Evolutionary conservation across 2,113 vertebrate species (phyloP).

Genomic region (Neolamprologus tretocephalus): DNA sequence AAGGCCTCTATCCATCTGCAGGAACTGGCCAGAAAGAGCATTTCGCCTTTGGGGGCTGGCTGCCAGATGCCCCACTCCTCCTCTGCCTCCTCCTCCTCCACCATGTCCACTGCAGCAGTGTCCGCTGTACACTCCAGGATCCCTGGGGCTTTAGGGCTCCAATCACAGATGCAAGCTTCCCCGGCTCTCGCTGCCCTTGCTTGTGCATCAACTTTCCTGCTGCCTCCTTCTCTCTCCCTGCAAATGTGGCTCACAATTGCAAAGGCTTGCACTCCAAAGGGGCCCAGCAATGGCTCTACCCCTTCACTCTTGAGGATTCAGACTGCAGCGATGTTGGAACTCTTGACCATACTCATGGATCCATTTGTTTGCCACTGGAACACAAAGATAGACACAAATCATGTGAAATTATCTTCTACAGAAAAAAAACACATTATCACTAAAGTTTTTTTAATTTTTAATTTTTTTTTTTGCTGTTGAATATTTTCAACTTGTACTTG

Average conservation of each 20-base stretch:
- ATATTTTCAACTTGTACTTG: neutral
- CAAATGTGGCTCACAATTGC: slow-evolving; percentile 17
- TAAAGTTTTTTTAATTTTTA: neutral
- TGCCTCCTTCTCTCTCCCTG: neutral
- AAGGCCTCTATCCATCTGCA: slow-evolving; percentile 26
- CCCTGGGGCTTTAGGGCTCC: slow-evolving; percentile 19
- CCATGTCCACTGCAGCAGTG: slow-evolving; percentile 12
- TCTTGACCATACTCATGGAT: slow-evolving; percentile 91
- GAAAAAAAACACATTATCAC: fast-evolving
- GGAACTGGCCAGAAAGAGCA: slow-evolving; percentile 4
- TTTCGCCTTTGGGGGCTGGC: slow-evolving; percentile 9
- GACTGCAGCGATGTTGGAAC: slow-evolving; percentile 78
- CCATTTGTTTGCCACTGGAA: slow-evolving; percentile 93
- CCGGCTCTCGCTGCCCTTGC: neutral
- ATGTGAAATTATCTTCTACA: neutral
- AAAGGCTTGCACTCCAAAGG: slow-evolving; percentile 37
- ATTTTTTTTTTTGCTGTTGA: neutral
- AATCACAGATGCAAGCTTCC: slow-evolving; percentile 3
- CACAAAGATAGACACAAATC: neutral
- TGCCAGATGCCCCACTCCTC: slow-evolving; percentile 12
- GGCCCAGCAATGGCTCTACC: neutral
- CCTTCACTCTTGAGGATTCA: slow-evolving; percentile 73
- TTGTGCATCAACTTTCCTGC: neutral
- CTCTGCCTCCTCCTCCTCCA: neutral
- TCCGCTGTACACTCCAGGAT: neutral